Conservation (phyloP, 1,140 invertebrate species). For the Pseudoatta argentina region DNA sequence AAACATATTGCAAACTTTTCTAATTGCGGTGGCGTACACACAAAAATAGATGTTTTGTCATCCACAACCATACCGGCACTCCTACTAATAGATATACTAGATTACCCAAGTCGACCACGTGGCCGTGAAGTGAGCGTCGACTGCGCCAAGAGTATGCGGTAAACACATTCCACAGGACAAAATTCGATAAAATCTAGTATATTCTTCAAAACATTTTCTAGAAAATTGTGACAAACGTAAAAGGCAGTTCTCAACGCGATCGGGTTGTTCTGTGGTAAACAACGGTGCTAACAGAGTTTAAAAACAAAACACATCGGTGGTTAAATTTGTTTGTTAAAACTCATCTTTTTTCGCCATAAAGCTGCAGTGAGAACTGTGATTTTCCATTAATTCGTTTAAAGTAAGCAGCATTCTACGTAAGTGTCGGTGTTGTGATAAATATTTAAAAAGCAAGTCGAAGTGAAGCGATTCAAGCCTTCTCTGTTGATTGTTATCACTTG, state of each 20-base stretch:
- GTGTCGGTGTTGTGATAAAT: neutral
- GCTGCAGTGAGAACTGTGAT: slow-evolving; percentile 9
- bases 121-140: slow-evolving; percentile 70
- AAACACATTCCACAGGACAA: slow-evolving; percentile 35
- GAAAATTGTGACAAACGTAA: slow-evolving; percentile 17
- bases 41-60: slow-evolving; percentile 1
- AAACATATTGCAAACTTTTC: slow-evolving; percentile 11
- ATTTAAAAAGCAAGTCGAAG: slow-evolving; percentile 57
- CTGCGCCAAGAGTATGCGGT: slow-evolving; percentile 56
- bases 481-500: slow-evolving; percentile 16
- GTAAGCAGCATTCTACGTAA: neutral
- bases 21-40: neutral
- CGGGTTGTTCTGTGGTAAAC: neutral
- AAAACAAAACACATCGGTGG: neutral
- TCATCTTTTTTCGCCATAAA: neutral
- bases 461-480: slow-evolving; percentile 46
- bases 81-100: slow-evolving; percentile 34
- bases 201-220: slow-evolving; percentile 26
- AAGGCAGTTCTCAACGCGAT: neutral
- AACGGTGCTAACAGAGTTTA: slow-evolving; percentile 1
- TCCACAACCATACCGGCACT: slow-evolving; percentile 29
- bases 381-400: slow-evolving; percentile 2
- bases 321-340: slow-evolving; percentile 14
- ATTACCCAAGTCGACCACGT: slow-evolving; percentile 72
- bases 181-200: slow-evolving; percentile 19